Base-by-base conservation (phyloP, 2,888 invertebrate species). In the Bembecia ichneumoniformis region DNA sequence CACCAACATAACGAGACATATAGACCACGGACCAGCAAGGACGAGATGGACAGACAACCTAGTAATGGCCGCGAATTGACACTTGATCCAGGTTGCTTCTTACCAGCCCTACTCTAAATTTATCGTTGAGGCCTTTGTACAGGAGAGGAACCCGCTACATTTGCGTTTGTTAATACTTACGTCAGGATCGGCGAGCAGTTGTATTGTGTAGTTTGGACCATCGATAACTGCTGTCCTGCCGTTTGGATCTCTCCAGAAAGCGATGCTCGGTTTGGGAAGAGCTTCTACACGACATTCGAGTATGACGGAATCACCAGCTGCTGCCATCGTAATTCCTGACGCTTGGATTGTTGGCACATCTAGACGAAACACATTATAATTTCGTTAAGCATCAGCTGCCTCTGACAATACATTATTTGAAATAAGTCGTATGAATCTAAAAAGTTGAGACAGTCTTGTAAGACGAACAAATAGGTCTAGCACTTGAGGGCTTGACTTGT, bases 171-270 rank as follows among this genome's bases (percentile, higher is more conserved):
- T 28, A 9, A 15, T 16, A 55, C 62, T 65, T 58, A 90, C 92
- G 58, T 93, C 91, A 54, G 89, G 88, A 55, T 91, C 90, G 44
- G 88, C 82, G 3, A 84, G 63, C 1, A 91, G 77, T 43, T 89
- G 87, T 55, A 94, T 91, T 35, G 91, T 89, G 63, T 93, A 93
- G 73, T 93, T 93, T 13, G 93, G 92, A 28, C 93, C 93, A 55
- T 93, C 92, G 14, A 93, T 93, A 15, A 95, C 93, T 0, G 94
- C 93, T 0, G 91, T 89, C 4, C 93, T 83, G 1, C 93, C 92
- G 52, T 90, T 91, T 50, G 92, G 91, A 66, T 94, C 94, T 51
- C 91, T 89, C 94, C 94, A 95, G 87, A 95, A 95, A 11, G 93
- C 91, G 62, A 94, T 92, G 58, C 92, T 92, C 0, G 95, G 95